Conservation (phyloP, 2,797 vertebrate genomes). For the Danionella dracula region DNA sequence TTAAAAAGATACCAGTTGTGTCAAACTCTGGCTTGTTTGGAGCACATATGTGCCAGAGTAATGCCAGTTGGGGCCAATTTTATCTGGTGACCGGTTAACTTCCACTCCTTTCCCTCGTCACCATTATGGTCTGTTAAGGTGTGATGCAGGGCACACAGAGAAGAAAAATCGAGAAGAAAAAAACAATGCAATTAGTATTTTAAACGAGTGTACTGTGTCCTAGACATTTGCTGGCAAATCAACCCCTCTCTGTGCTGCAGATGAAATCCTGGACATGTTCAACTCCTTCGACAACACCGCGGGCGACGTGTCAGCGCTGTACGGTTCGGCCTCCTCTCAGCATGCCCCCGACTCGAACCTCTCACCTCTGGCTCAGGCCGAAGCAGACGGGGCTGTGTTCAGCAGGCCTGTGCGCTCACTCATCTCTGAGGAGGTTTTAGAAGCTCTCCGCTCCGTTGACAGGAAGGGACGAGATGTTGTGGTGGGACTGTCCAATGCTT, state of each 20-base stretch:
- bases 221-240: no score
- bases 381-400: constrained; percentile 40
- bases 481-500: constrained; percentile 75
- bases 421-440: constrained; percentile 68
- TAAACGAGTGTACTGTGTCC: no score
- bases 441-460: constrained; percentile 67
- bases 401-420: constrained; percentile 60
- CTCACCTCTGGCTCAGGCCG: constrained; percentile 45
- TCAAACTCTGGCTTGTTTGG: no score
- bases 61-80: no score
- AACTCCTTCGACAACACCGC: constrained; percentile 57
- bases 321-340: constrained; percentile 53
- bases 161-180: no score
- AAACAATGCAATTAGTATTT: no score
- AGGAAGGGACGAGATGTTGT: constrained; percentile 72
- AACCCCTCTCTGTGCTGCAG: constrained; percentile 7
- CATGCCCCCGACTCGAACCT: constrained; percentile 56
- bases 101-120: no score
- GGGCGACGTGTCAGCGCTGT: constrained; percentile 52
- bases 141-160: no score
- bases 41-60: no score
- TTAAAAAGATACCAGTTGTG: no score
- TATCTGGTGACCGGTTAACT: no score
- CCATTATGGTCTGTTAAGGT: no score
- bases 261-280: constrained; percentile 59